Base-by-base conservation (phyloP, 2,113 vertebrate genomes). In the Corythoichthys haematopterus region DNA sequence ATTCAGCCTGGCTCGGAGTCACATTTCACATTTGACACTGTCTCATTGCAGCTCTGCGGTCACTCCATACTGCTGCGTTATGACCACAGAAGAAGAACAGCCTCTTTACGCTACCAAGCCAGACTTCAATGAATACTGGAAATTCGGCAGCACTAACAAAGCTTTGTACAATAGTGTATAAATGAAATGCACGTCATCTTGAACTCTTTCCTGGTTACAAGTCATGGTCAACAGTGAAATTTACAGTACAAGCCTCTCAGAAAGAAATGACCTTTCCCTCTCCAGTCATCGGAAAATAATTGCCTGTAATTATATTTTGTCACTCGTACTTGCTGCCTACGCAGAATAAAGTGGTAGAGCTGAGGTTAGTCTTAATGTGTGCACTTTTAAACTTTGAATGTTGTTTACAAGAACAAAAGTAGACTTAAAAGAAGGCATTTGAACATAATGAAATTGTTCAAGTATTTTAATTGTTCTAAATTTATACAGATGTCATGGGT, bases 241-340 rank as follows among this genome's bases (percentile, higher is more conserved):
- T 16, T n/a, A n/a, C 6, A 20, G 50, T 15, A n/a, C 15, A n/a
- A 1, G 14, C 7, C 55, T 37, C 35, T 59, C 57, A 3, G 14
- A 16, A 16, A 40, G 6, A 38, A 80, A 74, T 59, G 13, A 72
- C 66, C 71, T 65, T 73, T 77, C 52, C 51, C 62, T 74, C 82
- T 77, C 45, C 71, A 80, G 79, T 78, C 37, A 80, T 71, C 15
- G 72, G 58, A 58, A 70, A 76, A 77, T 79, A 84, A 85, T 81
- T 75, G 68, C 71, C 75, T 78, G 28, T 77, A 77, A 77, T 85
- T 71, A 74, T 60, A 62, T 66, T 80, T 64, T 81, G 71, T 76
- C 81, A 70, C 65, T 35, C 50, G 47, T 36, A 75, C 68, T 72
- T 84, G 73, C 81, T 76, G 72, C 58, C 52, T 28, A 55, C 52